Percentiles rank a stretch among this genome's conserved stretches.
Conservation (phyloP, 2,888 invertebrate genomes). For the Crepidodera aurea region DNA sequence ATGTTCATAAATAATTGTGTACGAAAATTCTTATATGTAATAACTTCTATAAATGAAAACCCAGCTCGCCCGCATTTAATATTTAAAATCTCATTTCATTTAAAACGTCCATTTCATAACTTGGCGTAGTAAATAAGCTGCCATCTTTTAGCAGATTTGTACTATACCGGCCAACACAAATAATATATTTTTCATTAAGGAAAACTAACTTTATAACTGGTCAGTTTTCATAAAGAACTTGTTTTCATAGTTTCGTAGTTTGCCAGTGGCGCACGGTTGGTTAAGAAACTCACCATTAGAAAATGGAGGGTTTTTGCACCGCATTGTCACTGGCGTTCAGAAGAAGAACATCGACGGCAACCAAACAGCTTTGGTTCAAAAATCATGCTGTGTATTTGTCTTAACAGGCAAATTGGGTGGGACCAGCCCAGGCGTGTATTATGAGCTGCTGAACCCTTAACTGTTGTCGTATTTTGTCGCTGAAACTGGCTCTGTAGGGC, state of each 20-base stretch:
- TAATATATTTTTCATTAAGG: conserved; percentile 30
- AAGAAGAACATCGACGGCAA: too few relatives aligned
- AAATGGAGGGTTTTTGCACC: too few relatives aligned
- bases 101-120: conserved; percentile 17
- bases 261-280: conserved; percentile 2
- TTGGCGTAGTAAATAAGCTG: conserved; percentile 15
- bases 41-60: not conserved
- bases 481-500: too few relatives aligned
- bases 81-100: conserved; percentile 23
- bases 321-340: too few relatives aligned
- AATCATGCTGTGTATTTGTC: too few relatives aligned
- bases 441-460: too few relatives aligned
- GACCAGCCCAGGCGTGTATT: too few relatives aligned
- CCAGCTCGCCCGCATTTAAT: not conserved
- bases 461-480: too few relatives aligned
- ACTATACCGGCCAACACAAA: conserved; percentile 5
- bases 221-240: conserved; percentile 20
- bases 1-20: too few relatives aligned
- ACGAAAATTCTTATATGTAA: not conserved
- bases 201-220: conserved; percentile 28
- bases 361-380: too few relatives aligned
- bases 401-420: too few relatives aligned
- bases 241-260: conserved; percentile 12
- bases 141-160: conserved; percentile 16
- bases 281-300: too few relatives aligned